Conservation (phyloP, 2,888 invertebrate species). For the Xestoiulus laeticollis region DNA sequence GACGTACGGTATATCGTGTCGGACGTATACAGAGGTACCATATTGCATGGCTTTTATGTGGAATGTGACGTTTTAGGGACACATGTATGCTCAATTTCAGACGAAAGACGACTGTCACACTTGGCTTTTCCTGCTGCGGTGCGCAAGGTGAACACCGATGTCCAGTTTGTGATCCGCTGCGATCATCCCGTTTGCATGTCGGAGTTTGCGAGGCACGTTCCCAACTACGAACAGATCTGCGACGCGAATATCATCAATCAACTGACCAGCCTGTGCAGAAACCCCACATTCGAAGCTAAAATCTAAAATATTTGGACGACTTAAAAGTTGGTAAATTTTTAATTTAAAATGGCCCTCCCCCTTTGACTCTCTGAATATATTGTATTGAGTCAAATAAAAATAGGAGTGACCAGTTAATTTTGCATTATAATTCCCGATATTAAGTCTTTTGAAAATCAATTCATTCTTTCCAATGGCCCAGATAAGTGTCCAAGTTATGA, state of each 20-base stretch:
- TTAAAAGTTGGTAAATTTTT: too few species aligned
- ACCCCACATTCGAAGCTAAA: neutral
- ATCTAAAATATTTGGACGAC: neutral
- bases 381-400: too few species aligned
- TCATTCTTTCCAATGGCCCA: too few species aligned
- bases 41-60: neutral
- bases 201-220: neutral
- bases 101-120: conserved; percentile 38
- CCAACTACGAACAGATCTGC: neutral
- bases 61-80: neutral
- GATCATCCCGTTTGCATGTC: neutral
- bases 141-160: conserved; percentile 22
- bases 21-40: too few species aligned
- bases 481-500: too few species aligned
- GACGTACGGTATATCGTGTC: neutral
- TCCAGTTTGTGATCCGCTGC: conserved; percentile 42
- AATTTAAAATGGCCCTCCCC: too few species aligned
- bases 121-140: neutral
- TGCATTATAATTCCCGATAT: too few species aligned
- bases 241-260: neutral
- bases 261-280: neutral
- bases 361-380: too few species aligned
- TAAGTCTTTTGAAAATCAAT: too few species aligned
- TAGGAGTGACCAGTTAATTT: too few species aligned
- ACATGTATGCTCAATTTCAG: neutral